These are phyloP conservation scores for Drosophila cardini DNA, from an alignment of 1,140 invertebrate species.

Conservation along the genomic window DNA sequence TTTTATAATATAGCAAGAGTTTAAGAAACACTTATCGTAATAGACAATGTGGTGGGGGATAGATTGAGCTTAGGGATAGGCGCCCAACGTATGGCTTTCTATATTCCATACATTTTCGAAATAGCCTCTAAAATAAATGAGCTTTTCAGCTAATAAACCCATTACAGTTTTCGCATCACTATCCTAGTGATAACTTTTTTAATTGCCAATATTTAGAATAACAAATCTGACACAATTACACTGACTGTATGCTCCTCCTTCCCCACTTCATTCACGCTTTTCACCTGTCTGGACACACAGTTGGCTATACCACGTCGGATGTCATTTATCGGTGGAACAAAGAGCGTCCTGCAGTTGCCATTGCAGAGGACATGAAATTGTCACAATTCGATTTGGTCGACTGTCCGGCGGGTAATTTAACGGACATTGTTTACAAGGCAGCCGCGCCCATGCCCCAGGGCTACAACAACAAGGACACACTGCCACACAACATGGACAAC, in stretches of 20 bases:
- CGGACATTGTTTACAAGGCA: constrained; percentile 86
- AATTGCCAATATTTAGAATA: constrained; percentile 35
- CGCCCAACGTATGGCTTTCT: too few species aligned
- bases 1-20: too few species aligned
- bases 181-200: constrained; percentile 6
- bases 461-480: constrained; percentile 67
- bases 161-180: background rate
- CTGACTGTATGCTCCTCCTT: constrained; percentile 33
- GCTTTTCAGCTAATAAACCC: background rate
- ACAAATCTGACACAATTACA: constrained; percentile 24
- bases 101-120: background rate
- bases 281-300: constrained; percentile 85
- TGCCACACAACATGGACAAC: constrained; percentile 44
- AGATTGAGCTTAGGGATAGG: too few species aligned
- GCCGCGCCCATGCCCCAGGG: constrained; percentile 59
- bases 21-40: too few species aligned
- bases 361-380: constrained; percentile 93
- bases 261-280: background rate
- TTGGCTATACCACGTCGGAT: constrained; percentile 93
- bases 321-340: constrained; percentile 94
- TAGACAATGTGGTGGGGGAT: too few species aligned
- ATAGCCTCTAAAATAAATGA: background rate
- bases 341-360: constrained; percentile 89
- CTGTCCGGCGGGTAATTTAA: constrained; percentile 90
- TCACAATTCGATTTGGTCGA: constrained; percentile 94